Evolutionary conservation across 2,797 vertebrate species (phyloP).

Genomic region (Cirrhinus mrigala): DNA sequence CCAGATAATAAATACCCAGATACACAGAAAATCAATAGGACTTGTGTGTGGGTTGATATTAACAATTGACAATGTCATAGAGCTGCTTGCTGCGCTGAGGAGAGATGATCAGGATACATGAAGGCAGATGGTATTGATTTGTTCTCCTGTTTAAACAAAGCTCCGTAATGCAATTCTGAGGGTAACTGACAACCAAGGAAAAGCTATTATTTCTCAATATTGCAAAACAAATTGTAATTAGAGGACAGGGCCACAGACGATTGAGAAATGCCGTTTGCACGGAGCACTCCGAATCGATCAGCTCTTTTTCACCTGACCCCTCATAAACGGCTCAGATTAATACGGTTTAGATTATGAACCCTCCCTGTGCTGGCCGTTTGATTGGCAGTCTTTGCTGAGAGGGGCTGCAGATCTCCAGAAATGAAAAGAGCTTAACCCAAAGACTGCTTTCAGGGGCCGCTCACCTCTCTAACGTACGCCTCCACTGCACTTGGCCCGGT

Average conservation of each 20-base stretch:
- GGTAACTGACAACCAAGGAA: constrained; percentile 57
- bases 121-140: constrained; percentile 66
- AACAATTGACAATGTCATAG: constrained; percentile 55
- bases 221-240: constrained; percentile 70
- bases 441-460: constrained; percentile 48
- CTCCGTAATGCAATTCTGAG: constrained; percentile 64
- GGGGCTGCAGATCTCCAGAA: constrained; percentile 59
- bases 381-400: constrained; percentile 55
- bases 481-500: constrained; percentile 47
- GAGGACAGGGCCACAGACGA: constrained; percentile 50
- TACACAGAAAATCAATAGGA: constrained; percentile 57
- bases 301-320: constrained; percentile 64
- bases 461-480: constrained; percentile 47
- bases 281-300: constrained; percentile 55
- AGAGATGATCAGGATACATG: constrained; percentile 55
- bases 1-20: constrained; percentile 57
- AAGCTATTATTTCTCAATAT: constrained; percentile 67
- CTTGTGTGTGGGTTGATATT: constrained; percentile 58
- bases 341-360: constrained; percentile 66
- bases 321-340: constrained; percentile 67
- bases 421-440: constrained; percentile 61
- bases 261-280: constrained; percentile 14
- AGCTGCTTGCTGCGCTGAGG: constrained; percentile 45
- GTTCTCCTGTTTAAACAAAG: constrained; percentile 65
- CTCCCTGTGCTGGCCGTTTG: constrained; percentile 34